These are phyloP conservation scores for Clytia hemisphaerica DNA, from an alignment of 30 jellyfish, hydroid and myxozoan genomes.

Conservation along the genomic window DNA sequence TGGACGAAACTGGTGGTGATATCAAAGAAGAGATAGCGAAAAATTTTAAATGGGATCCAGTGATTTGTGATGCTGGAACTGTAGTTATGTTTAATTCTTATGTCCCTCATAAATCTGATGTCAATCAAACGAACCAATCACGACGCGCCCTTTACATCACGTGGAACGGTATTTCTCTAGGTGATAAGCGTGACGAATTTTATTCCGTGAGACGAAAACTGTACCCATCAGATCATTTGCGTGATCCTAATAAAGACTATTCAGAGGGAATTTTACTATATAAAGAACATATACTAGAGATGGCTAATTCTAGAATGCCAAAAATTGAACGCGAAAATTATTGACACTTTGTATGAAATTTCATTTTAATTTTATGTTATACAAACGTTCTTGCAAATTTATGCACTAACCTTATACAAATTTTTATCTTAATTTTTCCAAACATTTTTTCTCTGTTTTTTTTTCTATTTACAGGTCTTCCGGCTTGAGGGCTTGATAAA, in stretches of 20 bases:
- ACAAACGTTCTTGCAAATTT: no score
- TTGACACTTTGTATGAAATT: no score
- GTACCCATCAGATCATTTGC: not conserved
- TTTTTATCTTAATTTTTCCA: no score
- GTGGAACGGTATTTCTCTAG: not conserved
- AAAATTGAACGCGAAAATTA: no score
- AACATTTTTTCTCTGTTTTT: no score
- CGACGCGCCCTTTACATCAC: conserved; percentile 2
- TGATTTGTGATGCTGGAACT: conserved; percentile 9
- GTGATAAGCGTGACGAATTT: conserved; percentile 1
- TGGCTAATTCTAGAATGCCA: no score
- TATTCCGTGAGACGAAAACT: not conserved
- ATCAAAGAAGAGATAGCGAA: not conserved
- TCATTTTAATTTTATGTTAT: no score
- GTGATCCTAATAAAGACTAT: not conserved
- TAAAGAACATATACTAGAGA: no score
- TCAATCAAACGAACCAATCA: not conserved
- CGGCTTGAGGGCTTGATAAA: no score
- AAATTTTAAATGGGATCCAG: not conserved
- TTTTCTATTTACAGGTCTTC: no score
- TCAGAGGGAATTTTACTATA: no score
- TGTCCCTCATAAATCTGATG: conserved; percentile 12
- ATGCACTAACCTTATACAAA: no score
- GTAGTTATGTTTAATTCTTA: conserved; percentile 3
- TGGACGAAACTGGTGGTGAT: conserved; percentile 1